These are phyloP conservation scores for Alcis repandata DNA, from an alignment of 2,888 invertebrate genomes.

Conservation along the genomic window DNA sequence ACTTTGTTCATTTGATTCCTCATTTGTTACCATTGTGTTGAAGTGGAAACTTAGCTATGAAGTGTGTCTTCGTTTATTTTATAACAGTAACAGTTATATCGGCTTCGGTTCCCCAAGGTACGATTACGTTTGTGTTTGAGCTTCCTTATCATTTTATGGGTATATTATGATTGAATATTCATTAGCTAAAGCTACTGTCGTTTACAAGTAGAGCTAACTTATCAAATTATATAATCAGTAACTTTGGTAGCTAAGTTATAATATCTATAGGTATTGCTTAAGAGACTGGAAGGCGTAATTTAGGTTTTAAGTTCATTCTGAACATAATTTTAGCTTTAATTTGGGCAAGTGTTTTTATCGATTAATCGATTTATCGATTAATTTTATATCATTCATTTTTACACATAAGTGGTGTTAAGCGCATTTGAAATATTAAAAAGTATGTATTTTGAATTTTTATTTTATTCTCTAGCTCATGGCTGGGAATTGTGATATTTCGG, in stretches of 20 bases:
- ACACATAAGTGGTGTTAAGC: too few species aligned
- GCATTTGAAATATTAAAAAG: too few species aligned
- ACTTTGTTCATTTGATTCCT: constrained; percentile 6
- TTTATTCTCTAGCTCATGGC: too few species aligned
- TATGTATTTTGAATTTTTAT: too few species aligned
- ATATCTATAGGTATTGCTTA: too few species aligned
- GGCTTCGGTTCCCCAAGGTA: constrained; percentile 29
- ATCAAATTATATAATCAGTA: constrained; percentile 32
- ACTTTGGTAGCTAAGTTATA: too few species aligned
- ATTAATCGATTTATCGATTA: not conserved
- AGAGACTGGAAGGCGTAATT: constrained; percentile 6
- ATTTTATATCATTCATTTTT: too few species aligned
- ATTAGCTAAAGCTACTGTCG: constrained; percentile 39
- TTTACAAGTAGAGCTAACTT: constrained; percentile 35
- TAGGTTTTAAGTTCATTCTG: not conserved
- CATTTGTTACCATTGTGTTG: constrained; percentile 19
- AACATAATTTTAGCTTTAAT: constrained; percentile 10
- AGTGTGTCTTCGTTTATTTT: constrained; percentile 20
- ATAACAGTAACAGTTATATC: constrained; percentile 10
- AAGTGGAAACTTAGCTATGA: constrained; percentile 22
- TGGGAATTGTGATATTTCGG: too few species aligned
- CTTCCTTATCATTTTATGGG: constrained; percentile 37
- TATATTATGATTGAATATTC: constrained; percentile 46
- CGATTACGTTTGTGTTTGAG: constrained; percentile 27
- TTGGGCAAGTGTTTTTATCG: constrained; percentile 5